A percentile compares a stretch with the other conserved stretches of the same genome.
Evolutionary conservation across 2,797 vertebrate species (phyloP).

Genomic region (Xerus rutilus): DNA sequence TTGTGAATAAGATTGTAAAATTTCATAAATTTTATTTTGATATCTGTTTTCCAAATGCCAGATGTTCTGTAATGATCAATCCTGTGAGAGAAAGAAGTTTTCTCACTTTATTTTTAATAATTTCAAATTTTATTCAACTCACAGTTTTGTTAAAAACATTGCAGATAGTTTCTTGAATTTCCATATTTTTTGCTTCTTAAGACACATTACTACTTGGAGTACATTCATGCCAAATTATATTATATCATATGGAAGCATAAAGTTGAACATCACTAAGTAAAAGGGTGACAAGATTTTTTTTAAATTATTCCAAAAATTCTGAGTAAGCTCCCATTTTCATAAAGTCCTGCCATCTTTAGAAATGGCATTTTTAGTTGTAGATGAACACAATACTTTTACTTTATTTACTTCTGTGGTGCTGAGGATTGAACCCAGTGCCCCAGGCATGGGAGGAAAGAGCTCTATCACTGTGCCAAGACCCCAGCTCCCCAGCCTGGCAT

Average conservation of each 20-base stretch:
- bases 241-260: slow-evolving; percentile 61
- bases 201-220: slow-evolving; percentile 67
- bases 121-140: slow-evolving; percentile 83
- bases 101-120: slow-evolving; percentile 83
- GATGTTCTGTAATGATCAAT: slow-evolving; percentile 79
- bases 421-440: too few relatives aligned
- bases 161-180: slow-evolving; percentile 73
- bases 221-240: slow-evolving; percentile 69
- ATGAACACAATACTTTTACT: too few relatives aligned
- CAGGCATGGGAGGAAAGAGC: too few relatives aligned
- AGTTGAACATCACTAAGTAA: slow-evolving; percentile 57
- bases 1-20: slow-evolving; percentile 64
- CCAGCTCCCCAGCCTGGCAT: too few relatives aligned
- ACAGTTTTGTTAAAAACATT: slow-evolving; percentile 78
- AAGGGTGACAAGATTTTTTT: slow-evolving; percentile 19
- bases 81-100: slow-evolving; percentile 73
- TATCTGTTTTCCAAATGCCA: slow-evolving; percentile 79
- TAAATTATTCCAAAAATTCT: background rate
- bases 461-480: too few relatives aligned
- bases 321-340: background rate
- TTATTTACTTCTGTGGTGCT: too few relatives aligned
- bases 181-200: slow-evolving; percentile 73
- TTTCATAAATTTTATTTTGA: slow-evolving; percentile 77
- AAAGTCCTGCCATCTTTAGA: background rate
- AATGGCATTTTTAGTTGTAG: background rate